Evolutionary conservation across 2,888 invertebrate species (phyloP).

Genomic region (Pseudococcus viburni): DNA sequence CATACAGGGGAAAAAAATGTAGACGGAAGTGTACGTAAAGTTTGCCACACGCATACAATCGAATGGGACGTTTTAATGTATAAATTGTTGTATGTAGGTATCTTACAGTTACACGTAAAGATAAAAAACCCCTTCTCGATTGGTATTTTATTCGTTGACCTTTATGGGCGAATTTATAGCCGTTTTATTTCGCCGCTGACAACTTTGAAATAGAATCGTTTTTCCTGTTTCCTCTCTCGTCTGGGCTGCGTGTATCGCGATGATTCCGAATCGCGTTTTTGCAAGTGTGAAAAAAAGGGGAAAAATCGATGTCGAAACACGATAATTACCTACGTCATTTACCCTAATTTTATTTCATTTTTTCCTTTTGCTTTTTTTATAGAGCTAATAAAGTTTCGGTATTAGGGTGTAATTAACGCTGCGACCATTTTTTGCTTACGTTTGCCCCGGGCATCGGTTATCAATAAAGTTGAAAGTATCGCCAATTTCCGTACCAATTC

Average conservation of each 20-base stretch:
- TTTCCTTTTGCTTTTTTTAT: neutral
- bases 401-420: neutral
- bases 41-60: neutral
- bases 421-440: neutral
- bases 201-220: slow-evolving; percentile 32
- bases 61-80: neutral
- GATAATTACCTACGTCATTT: slow-evolving; percentile 32
- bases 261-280: slow-evolving; percentile 14
- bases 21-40: neutral
- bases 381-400: slow-evolving; percentile 17
- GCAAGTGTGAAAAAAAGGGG: neutral
- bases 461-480: slow-evolving; percentile 32
- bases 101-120: neutral
- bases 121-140: neutral
- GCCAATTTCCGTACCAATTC: neutral
- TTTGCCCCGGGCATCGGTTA: neutral
- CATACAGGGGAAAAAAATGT: neutral
- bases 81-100: neutral
- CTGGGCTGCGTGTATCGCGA: neutral
- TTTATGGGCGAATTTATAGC: slow-evolving; percentile 10
- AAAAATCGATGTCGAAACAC: slow-evolving; percentile 23
- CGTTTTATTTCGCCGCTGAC: slow-evolving; percentile 14
- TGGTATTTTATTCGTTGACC: slow-evolving; percentile 32
- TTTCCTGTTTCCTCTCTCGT: slow-evolving; percentile 10
- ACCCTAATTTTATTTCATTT: slow-evolving; percentile 34